Base-by-base conservation (phyloP, 2,888 invertebrate genomes). In the Platycheirus albimanus region DNA sequence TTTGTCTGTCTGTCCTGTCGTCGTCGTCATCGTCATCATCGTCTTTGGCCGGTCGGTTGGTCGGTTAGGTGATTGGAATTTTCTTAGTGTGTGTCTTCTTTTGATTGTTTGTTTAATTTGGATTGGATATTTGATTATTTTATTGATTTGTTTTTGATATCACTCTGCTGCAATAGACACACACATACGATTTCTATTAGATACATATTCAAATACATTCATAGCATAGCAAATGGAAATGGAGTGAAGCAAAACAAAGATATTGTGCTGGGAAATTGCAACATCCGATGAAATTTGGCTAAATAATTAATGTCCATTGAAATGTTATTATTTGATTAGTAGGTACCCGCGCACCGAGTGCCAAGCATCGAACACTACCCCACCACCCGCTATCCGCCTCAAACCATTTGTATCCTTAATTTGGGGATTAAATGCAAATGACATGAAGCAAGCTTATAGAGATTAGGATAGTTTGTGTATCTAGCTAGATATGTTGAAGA, bases 311-410 rank as follows among this genome's bases (percentile, higher is more conserved):
- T 81, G 75, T 52, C 64, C 41, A 71, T 75, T 70, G 75, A 80
- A 80, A 71, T 81, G 64, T 76, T 75, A 81, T 81, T 76, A 76
- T 67, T 81, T 81, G 80, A 81, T 81, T 81, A 71, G 80, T 41
- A 54, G 19, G 17, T 17, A 17, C 30, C 8, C 30, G 30, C 8
- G 3, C 30, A 4, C 24, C 5, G 3, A 4, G 5, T 24, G 5
- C 24, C 5, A 4, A 24, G n/a, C 24, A 24, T 24, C 3, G 24
- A 24, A 24, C 6, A 20, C n/a, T 1, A 5, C 10, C 17, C 10
- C n/a, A n/a, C 5, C 43, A 11, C 1, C 15, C 58, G 15, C 15
- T 11, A 8, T n/a, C n/a, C n/a, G n/a, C n/a, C n/a, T n/a, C n/a
- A n/a, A n/a, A n/a, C n/a, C n/a, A n/a, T n/a, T n/a, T n/a, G n/a